Evolutionary conservation across 30 jellyfish, hydroid and myxozoan species (phyloP).

Genomic region (Morbakka virulenta): DNA sequence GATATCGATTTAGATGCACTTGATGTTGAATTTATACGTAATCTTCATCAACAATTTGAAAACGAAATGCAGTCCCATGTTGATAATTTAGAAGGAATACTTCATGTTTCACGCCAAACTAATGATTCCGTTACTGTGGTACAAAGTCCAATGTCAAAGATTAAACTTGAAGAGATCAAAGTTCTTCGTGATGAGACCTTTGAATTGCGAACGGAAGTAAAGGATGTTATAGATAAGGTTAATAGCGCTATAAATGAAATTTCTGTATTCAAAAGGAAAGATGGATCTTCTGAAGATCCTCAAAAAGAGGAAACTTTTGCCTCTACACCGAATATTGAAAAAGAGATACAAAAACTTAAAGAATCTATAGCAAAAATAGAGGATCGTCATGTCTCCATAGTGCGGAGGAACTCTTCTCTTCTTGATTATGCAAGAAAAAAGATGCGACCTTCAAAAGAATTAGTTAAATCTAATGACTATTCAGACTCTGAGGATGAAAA

Average conservation of each 20-base stretch:
- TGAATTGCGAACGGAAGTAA: slow-evolving; percentile 54
- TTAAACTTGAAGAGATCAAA: slow-evolving; percentile 80
- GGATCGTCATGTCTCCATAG: slow-evolving; percentile 70
- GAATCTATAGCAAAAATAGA: slow-evolving; percentile 61
- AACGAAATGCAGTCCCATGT: slow-evolving; percentile 83
- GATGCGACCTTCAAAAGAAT: not conserved
- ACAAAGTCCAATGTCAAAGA: slow-evolving; percentile 97
- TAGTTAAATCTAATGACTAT: slow-evolving; percentile 34
- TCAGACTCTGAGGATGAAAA: slow-evolving; percentile 54
- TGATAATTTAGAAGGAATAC: slow-evolving; percentile 79
- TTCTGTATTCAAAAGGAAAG: slow-evolving; percentile 32
- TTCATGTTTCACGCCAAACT: slow-evolving; percentile 61
- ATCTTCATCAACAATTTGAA: slow-evolving; percentile 77
- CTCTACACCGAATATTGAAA: slow-evolving; percentile 19
- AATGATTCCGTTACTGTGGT: slow-evolving; percentile 84
- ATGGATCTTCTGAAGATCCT: not conserved
- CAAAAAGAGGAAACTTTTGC: not conserved
- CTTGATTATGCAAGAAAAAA: slow-evolving; percentile 1
- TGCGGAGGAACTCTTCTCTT: slow-evolving; percentile 55
- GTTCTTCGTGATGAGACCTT: slow-evolving; percentile 84
- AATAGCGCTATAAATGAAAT: slow-evolving; percentile 43
- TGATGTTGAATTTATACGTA: slow-evolving; percentile 56
- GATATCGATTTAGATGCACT: slow-evolving; percentile 35
- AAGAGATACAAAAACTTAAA: slow-evolving; percentile 51
- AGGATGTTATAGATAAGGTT: slow-evolving; percentile 27